Evolutionary conservation across 2,113 vertebrate genomes (phyloP), one percentile per base, ranked within the genome.

Genomic region (Cisticola juncidis): DNA sequence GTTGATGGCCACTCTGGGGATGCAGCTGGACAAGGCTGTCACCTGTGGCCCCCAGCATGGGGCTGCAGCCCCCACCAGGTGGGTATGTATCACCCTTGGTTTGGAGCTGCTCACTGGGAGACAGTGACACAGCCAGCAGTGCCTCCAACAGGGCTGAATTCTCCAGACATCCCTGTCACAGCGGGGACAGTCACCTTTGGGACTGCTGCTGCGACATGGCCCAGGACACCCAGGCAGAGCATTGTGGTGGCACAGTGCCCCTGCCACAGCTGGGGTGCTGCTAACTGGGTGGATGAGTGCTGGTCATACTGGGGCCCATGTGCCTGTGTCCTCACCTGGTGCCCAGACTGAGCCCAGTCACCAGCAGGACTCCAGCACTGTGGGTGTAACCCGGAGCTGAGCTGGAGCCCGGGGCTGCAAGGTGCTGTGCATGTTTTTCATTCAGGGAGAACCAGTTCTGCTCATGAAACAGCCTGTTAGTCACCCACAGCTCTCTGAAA

Each of bases 131-230:
- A 40, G 45, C 31, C 66, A 25, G 65, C 2, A 12, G 29, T 7
- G 28, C 71, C 22, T 23, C 71, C 7, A 6, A 2, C 0, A 2
- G 9, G 53, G 40, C 19, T 0, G 0, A n/a, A 14, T 42, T 26
- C 25, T 70, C 28, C 7, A 4, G 45, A 33, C 45, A 9, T 11
- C 33, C 1, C 8, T 35, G 68, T 47, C 42, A 6, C 19, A 3
- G 38, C 4, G 25, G 9, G 3, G 19, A n/a, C n/a, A n/a, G n/a
- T 21, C 33, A 28, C 2, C 1, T 42, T 15, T 42, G 48, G 51
- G 20, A 33, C 24, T 0, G 0, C 50, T n/a, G 72, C 60, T n/a
- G 47, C 12, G 69, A 16, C 3, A 1, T 0, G 4, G 57, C 29
- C n/a, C 38, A 16, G n/a, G 31, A 48, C 45, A 13, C 15, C 8